These are phyloP conservation scores for Sciaenops ocellatus DNA, from an alignment of 2,797 vertebrate species.

Conservation along the genomic window DNA sequence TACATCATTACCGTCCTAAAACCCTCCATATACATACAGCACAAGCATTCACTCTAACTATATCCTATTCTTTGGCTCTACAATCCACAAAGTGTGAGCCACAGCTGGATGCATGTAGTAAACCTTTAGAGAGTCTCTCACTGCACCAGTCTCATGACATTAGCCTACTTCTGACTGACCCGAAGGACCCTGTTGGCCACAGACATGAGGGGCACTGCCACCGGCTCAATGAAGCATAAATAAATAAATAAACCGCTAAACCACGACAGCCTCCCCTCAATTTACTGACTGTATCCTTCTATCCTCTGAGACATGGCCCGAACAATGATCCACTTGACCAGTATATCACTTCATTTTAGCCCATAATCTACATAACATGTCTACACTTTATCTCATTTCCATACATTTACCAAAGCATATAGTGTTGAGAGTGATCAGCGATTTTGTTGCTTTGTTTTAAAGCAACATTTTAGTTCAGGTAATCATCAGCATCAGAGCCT, in stretches of 20 bases:
- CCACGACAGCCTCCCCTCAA: conserved; percentile 54
- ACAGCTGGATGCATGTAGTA: conserved; percentile 13
- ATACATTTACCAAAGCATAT: neutral
- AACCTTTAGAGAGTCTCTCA: conserved; percentile 21
- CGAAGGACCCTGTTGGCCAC: conserved; percentile 57
- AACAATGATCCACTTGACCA: conserved; percentile 56
- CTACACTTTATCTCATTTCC: neutral
- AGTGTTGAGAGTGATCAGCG: neutral
- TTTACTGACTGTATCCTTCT: conserved; percentile 63
- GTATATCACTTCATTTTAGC: conserved; percentile 14
- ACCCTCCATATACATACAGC: conserved; percentile 12
- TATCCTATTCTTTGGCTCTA: neutral
- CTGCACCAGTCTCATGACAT: conserved; percentile 31
- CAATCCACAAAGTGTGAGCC: conserved; percentile 5
- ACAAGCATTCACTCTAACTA: conserved; percentile 22
- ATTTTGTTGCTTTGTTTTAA: neutral
- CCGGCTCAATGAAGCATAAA: conserved; percentile 63
- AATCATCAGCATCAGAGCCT: neutral
- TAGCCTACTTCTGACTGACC: conserved; percentile 64
- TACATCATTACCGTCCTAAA: conserved; percentile 50
- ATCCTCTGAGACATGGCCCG: conserved; percentile 59
- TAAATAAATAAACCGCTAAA: conserved; percentile 74
- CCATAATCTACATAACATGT: neutral
- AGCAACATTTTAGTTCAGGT: neutral
- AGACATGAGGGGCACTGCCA: conserved; percentile 58